phyloP scores from a whole-genome alignment of 2,888 invertebrate genomes.

The Autographa pulchrina region DNA sequence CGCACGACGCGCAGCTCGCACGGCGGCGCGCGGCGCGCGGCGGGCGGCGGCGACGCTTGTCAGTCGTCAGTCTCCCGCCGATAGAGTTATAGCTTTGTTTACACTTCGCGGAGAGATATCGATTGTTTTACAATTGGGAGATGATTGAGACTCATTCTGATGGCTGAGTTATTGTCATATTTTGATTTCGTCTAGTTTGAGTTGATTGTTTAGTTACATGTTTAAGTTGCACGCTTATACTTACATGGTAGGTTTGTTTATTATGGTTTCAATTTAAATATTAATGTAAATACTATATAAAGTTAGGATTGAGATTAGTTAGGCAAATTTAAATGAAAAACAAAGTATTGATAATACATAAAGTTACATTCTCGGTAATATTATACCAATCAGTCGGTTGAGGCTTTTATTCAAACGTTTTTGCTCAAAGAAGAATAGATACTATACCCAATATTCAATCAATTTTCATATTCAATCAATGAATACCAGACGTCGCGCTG shows the following conservation, averaged over 20 bases:
- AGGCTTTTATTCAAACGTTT: background rate
- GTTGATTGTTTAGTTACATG: background rate
- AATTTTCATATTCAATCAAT: background rate
- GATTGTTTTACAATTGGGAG: slow-evolving; percentile 28
- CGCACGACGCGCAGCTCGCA: slow-evolving; percentile 15
- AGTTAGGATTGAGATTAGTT: too few relatives aligned
- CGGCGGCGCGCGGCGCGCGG: slow-evolving; percentile 20
- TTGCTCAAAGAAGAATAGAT: background rate
- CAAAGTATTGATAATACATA: too few relatives aligned
- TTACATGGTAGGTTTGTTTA: too few relatives aligned
- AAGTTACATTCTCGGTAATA: too few relatives aligned
- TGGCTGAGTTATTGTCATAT: slow-evolving; percentile 6
- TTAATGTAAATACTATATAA: too few relatives aligned
- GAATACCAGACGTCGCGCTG: background rate
- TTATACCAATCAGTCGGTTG: too few relatives aligned
- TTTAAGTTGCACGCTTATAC: too few relatives aligned
- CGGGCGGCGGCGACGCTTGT: slow-evolving; percentile 10
- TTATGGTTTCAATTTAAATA: too few relatives aligned
- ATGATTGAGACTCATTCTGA: slow-evolving; percentile 18
- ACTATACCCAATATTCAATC: too few relatives aligned
- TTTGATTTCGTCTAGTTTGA: slow-evolving; percentile 3
- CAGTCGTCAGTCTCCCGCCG: slow-evolving; percentile 11
- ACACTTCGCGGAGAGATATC: slow-evolving; percentile 16
- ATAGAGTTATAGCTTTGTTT: slow-evolving; percentile 48
- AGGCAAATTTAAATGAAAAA: too few relatives aligned